Percentiles rank a stretch among this genome's conserved stretches.
phyloP scores from a whole-genome alignment of 2,888 invertebrate species.

The Rhodophaea formosa region DNA sequence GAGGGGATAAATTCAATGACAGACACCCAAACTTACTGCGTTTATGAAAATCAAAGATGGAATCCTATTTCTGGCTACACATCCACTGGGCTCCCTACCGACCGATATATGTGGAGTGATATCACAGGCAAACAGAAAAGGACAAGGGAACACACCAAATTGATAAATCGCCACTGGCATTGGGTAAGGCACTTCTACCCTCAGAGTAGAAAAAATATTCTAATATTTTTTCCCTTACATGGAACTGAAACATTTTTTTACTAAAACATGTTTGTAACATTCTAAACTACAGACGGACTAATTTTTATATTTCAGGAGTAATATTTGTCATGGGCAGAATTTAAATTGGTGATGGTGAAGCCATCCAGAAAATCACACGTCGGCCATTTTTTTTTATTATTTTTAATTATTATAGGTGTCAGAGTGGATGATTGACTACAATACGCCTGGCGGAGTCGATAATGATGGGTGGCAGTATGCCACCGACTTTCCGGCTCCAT shows the following conservation, averaged over 20 bases:
- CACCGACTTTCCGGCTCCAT: constrained; percentile 93
- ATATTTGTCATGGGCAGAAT: too few relatives aligned
- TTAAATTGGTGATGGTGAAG: too few relatives aligned
- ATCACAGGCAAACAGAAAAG: constrained; percentile 90
- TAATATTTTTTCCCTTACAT: too few relatives aligned
- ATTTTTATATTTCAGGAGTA: too few relatives aligned
- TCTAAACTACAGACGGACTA: too few relatives aligned
- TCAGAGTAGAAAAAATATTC: too few relatives aligned
- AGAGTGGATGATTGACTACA: constrained; percentile 96
- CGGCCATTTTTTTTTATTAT: not conserved
- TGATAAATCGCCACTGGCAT: constrained; percentile 93
- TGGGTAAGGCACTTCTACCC: constrained; percentile 85
- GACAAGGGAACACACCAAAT: constrained; percentile 91
- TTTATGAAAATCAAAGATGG: constrained; percentile 97
- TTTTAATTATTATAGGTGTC: constrained; percentile 78
- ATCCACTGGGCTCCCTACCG: constrained; percentile 91
- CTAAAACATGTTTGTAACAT: too few relatives aligned
- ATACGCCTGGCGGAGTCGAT: constrained; percentile 93
- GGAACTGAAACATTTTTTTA: too few relatives aligned
- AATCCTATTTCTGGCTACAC: constrained; percentile 95
- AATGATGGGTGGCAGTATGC: constrained; percentile 97
- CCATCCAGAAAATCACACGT: too few relatives aligned
- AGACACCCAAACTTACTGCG: constrained; percentile 92
- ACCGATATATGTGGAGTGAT: constrained; percentile 96
- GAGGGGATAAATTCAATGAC: constrained; percentile 85